phyloP scores from a whole-genome alignment of 2,113 vertebrate genomes.

The Anolis carolinensis region DNA sequence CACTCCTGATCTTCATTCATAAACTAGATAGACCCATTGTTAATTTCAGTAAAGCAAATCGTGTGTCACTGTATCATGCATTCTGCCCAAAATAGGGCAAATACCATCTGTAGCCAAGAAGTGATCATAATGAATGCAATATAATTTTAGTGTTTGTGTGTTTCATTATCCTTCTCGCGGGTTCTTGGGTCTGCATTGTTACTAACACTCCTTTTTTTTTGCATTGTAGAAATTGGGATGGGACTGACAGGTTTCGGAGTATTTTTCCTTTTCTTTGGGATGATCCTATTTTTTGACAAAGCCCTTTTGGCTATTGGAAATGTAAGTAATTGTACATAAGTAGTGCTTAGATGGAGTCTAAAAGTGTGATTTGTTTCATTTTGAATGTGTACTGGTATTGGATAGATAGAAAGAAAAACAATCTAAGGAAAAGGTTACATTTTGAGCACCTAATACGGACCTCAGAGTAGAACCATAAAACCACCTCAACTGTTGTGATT shows the following conservation, averaged over 20 bases:
- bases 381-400: not conserved
- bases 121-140: not conserved
- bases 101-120: not conserved
- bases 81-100: not conserved
- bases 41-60: not conserved
- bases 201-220: constrained; percentile 13
- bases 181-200: not conserved
- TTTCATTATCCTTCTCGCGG: not conserved
- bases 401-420: not conserved
- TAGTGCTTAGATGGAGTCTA: not conserved
- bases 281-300: constrained; percentile 99
- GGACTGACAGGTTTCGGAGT: constrained; percentile 96
- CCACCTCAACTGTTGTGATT: not conserved
- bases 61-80: not conserved
- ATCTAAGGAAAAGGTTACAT: not conserved
- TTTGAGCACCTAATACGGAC: not conserved
- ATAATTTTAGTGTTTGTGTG: not conserved
- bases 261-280: constrained; percentile 98
- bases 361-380: not conserved
- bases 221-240: constrained; percentile 93
- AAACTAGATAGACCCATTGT: not conserved
- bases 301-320: constrained; percentile 97
- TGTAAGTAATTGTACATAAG: constrained; percentile 78
- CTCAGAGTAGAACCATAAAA: not conserved
- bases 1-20: not conserved